Conservation (phyloP, 2,113 vertebrate species). For the Sphaerodactylus townsendi region DNA sequence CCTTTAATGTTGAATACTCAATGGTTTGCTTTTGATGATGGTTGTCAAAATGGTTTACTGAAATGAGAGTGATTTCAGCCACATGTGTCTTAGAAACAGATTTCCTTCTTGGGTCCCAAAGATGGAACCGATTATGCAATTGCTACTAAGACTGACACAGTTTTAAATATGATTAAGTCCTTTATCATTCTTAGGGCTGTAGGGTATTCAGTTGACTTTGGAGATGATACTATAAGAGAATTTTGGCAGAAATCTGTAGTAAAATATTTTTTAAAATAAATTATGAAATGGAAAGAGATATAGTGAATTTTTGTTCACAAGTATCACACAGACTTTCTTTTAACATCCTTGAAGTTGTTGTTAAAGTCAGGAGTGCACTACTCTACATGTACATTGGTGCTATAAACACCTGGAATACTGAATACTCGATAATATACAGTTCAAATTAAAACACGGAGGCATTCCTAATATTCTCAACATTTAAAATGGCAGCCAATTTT, state of each 20-base stretch:
- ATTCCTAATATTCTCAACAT: no score
- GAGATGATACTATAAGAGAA: conserved; percentile 21
- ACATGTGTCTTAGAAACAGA: not conserved
- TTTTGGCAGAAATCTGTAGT: conserved; percentile 17
- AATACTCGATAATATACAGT: not conserved
- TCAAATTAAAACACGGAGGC: no score
- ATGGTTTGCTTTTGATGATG: conserved; percentile 25
- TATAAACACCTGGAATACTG: not conserved
- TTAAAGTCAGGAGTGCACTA: not conserved
- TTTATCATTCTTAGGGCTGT: fast-evolving
- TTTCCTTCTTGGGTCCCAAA: not conserved
- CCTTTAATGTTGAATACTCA: not conserved
- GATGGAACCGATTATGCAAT: not conserved
- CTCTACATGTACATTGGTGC: not conserved
- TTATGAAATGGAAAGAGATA: conserved; percentile 3
- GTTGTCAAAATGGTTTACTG: conserved; percentile 4
- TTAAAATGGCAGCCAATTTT: no score
- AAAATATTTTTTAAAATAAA: conserved; percentile 7
- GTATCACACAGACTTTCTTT: not conserved
- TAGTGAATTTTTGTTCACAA: not conserved
- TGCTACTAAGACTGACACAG: conserved; percentile 3
- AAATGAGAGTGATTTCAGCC: not conserved
- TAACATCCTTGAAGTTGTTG: not conserved
- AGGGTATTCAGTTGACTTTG: conserved; percentile 2
- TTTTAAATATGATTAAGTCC: conserved; percentile 1